Conservation (phyloP, 2,888 invertebrate species). For the Cantharis nigra region DNA sequence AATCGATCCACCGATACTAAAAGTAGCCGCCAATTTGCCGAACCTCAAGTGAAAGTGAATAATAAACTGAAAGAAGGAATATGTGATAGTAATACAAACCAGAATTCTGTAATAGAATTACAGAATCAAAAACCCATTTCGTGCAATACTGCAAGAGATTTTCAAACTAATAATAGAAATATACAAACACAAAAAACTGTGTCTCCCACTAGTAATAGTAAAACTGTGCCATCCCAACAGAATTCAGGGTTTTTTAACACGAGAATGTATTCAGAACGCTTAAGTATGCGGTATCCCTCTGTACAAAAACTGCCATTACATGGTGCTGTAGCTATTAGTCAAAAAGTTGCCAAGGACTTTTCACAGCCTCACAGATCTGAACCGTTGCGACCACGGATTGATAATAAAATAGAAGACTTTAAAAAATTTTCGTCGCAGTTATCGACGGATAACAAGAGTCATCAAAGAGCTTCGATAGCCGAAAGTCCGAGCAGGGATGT, state of each 20-base stretch:
- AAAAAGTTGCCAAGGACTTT: slow-evolving; percentile 47
- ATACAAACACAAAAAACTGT: background rate
- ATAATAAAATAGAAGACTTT: slow-evolving; percentile 29
- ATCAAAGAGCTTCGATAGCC: slow-evolving; percentile 50
- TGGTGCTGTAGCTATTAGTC: slow-evolving; percentile 55
- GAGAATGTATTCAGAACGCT: slow-evolving; percentile 53
- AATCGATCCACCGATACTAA: slow-evolving; percentile 43
- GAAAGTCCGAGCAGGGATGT: slow-evolving; percentile 43
- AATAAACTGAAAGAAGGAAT: slow-evolving; percentile 17
- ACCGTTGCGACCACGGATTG: slow-evolving; percentile 44
- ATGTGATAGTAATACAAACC: background rate
- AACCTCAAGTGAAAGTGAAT: slow-evolving; percentile 46
- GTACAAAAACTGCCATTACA: slow-evolving; percentile 58
- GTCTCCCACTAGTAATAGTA: background rate
- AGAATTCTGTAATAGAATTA: background rate
- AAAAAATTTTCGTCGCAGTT: slow-evolving; percentile 16
- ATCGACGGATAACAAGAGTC: slow-evolving; percentile 10
- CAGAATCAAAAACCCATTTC: background rate
- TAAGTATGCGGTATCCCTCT: slow-evolving; percentile 56
- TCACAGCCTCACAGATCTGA: slow-evolving; percentile 51
- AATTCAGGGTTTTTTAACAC: slow-evolving; percentile 44
- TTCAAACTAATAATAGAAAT: background rate
- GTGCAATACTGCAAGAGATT: background rate
- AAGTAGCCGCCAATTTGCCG: slow-evolving; percentile 45
- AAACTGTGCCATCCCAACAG: slow-evolving; percentile 23